phyloP scores from a whole-genome alignment of 2,113 vertebrate species.

The Nerophis lumbriciformis region DNA sequence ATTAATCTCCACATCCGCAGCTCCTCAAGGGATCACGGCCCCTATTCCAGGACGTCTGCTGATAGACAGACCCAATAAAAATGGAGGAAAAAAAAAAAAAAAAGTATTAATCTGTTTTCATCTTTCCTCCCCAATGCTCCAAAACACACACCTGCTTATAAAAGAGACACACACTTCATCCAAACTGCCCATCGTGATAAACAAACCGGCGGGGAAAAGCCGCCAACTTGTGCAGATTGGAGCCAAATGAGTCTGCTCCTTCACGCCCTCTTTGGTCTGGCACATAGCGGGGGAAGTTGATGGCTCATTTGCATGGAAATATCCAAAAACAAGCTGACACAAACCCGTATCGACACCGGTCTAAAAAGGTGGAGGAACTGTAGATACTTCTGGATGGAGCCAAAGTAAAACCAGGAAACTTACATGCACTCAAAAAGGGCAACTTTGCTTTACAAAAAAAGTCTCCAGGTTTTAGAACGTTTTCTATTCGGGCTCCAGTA shows the following conservation, averaged over 20 bases:
- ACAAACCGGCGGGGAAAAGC: not conserved
- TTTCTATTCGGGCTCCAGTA: too few species aligned
- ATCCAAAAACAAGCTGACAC: slow-evolving; percentile 4
- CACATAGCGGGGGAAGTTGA: slow-evolving; percentile 1
- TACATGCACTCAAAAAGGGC: too few species aligned
- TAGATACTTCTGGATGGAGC: too few species aligned
- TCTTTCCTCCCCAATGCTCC: not conserved
- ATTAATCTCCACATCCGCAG: slow-evolving; percentile 10
- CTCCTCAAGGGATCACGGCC: slow-evolving; percentile 4
- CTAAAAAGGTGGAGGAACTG: too few species aligned
- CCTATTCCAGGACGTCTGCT: slow-evolving; percentile 2
- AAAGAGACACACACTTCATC: slow-evolving; percentile 6
- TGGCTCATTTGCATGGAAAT: slow-evolving; percentile 37
- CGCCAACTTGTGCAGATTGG: slow-evolving; percentile 18
- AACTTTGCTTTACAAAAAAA: too few species aligned
- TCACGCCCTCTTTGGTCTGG: slow-evolving; percentile 27
- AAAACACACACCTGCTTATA: not conserved
- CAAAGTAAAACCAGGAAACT: too few species aligned
- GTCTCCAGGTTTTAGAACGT: too few species aligned
- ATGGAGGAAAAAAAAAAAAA: not conserved
- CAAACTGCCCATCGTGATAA: not conserved
- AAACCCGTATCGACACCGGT: slow-evolving; percentile 1
- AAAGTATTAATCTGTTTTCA: slow-evolving; percentile 1
- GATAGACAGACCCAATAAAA: slow-evolving; percentile 3
- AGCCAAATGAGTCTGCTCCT: slow-evolving; percentile 15